phyloP scores from a whole-genome alignment of 1,140 invertebrate species.

The Campodea augens region DNA sequence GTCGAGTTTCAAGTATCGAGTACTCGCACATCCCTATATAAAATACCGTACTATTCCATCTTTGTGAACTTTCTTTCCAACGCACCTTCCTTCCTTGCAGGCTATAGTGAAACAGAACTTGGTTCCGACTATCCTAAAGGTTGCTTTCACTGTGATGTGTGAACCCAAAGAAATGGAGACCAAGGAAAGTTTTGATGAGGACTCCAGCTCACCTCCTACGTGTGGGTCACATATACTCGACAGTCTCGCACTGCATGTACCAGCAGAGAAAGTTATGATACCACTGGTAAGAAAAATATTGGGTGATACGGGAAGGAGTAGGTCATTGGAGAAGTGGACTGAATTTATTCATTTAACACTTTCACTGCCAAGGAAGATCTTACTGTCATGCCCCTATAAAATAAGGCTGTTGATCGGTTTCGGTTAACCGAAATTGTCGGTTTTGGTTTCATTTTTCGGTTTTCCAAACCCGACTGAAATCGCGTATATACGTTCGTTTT shows the following conservation, averaged over 20 bases:
- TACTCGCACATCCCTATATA: too few species aligned
- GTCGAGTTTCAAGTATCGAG: too few species aligned
- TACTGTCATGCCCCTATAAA: too few species aligned
- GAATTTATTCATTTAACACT: too few species aligned
- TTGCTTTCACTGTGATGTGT: constrained; percentile 47
- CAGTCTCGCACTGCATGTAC: constrained; percentile 49
- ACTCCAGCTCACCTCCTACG: constrained; percentile 36
- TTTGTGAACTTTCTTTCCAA: neutral
- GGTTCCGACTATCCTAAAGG: constrained; percentile 44
- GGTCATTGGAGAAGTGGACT: too few species aligned
- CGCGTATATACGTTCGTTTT: too few species aligned
- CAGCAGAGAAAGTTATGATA: constrained; percentile 53
- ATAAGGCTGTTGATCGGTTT: too few species aligned
- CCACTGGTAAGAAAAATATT: constrained; percentile 33
- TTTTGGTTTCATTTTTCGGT: too few species aligned
- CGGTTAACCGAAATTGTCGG: too few species aligned
- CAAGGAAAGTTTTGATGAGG: constrained; percentile 32
- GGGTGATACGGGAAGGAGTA: too few species aligned
- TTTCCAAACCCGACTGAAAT: too few species aligned
- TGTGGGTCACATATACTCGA: constrained; percentile 53
- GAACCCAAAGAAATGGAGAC: constrained; percentile 31
- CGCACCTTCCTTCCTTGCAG: constrained; percentile 20
- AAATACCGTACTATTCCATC: neutral
- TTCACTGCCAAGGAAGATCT: too few species aligned
- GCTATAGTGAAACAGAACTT: constrained; percentile 50